Evolutionary conservation across 2,888 invertebrate genomes (phyloP), one percentile per base, ranked within the genome.

Genomic region (Dexiosoma caninum): DNA sequence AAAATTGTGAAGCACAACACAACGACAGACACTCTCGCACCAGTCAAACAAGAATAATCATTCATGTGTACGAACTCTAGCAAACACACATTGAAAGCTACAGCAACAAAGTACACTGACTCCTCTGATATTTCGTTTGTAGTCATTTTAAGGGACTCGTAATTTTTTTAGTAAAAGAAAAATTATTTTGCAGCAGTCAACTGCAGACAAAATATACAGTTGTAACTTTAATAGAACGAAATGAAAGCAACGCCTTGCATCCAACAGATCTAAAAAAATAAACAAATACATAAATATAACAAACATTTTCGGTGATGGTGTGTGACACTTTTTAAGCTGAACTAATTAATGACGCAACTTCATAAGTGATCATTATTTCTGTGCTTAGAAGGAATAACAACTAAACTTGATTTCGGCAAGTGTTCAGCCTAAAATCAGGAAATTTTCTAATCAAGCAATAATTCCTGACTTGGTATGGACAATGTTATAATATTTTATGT

Each of bases 1-100:
- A 88, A 87, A 81, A 74, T 77, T 81, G 57, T 72, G 77, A 57
- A 53, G 69, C 53, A 60, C 66, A 57, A 59, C 14, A 32, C n/a
- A 51, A 23, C 46, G 30, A 16, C 4, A 51, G 30, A 12, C 27
- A 23, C 35, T 40, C 67, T 32, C 32, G 9, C 46, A 46, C 37
- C 57, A 40, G n/a, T 14, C 57, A 40, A 21, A 57, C 57, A n/a
- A 23, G 27, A 49, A 27, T 21, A n/a, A 32, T 40, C 49, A 44
- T 53, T 14, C 14, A 32, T n/a, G 49, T 55, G 19, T 16, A 53
- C n/a, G 40, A 35, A 21, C 49, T 16, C 10, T 5, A n/a, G 42
- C 14, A 16, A 30, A 51, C 16, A 32, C 44, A 76, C n/a, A n/a
- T 57, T 27, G 23, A 10, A 49, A 67, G 27, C 42, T 4, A 14